Percentiles rank a stretch among this genome's conserved stretches.
Evolutionary conservation across 2,113 vertebrate species (phyloP).

Genomic region (Heterochromis multidens): DNA sequence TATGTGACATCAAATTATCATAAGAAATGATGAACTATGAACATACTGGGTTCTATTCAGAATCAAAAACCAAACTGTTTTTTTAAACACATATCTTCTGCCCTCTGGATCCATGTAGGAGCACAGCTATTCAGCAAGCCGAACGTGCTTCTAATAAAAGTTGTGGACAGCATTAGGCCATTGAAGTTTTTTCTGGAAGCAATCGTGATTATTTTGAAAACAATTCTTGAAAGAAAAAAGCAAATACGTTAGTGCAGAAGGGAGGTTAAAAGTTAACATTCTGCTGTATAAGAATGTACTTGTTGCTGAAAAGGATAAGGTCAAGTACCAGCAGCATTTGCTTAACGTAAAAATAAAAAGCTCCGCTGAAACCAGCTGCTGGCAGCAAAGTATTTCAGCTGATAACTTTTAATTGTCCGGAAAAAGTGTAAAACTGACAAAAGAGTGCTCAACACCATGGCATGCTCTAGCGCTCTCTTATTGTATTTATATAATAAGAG

Average conservation of each 20-base stretch:
- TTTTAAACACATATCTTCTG: neutral
- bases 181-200: neutral
- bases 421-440: neutral
- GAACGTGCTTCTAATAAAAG: neutral
- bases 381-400: neutral
- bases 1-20: slow-evolving; percentile 28
- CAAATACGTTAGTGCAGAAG: neutral
- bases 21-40: slow-evolving; percentile 2
- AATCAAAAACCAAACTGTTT: slow-evolving; percentile 13
- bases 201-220: neutral
- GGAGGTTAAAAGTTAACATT: neutral
- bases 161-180: neutral
- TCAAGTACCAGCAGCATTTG: neutral
- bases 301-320: neutral
- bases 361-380: neutral
- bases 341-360: neutral
- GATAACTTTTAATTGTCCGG: neutral
- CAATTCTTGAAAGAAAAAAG: neutral
- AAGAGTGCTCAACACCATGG: neutral
- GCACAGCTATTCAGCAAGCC: neutral
- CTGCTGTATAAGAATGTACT: neutral
- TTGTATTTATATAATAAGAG: too few species aligned
- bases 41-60: slow-evolving; percentile 21
- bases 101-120: neutral
- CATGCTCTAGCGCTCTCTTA: too few species aligned